phyloP scores from a whole-genome alignment of 2,888 invertebrate species.

The Prosapia bicincta region DNA sequence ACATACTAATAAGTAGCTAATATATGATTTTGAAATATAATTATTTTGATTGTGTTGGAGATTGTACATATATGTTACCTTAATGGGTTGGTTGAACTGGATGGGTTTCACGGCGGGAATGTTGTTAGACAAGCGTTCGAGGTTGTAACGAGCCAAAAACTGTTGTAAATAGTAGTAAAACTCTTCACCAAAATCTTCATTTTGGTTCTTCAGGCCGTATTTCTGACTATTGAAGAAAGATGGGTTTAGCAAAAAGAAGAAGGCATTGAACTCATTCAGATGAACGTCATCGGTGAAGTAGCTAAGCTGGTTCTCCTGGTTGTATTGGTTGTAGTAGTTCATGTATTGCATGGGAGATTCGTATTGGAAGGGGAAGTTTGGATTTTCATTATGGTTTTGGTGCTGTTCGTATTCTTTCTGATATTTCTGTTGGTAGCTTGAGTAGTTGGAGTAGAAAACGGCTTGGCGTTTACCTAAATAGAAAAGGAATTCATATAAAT shows the following conservation, averaged over 20 bases:
- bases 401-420: slow-evolving; percentile 18
- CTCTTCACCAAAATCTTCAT: slow-evolving; percentile 33
- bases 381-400: slow-evolving; percentile 22
- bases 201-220: slow-evolving; percentile 29
- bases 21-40: too few species aligned
- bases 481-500: too few species aligned
- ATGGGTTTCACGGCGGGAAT: slow-evolving; percentile 50
- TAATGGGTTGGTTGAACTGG: slow-evolving; percentile 46
- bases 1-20: too few species aligned
- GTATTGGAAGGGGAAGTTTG: slow-evolving; percentile 15
- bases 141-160: slow-evolving; percentile 59
- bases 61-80: too few species aligned
- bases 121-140: slow-evolving; percentile 50
- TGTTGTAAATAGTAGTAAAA: slow-evolving; percentile 62
- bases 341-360: background rate
- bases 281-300: slow-evolving; percentile 73
- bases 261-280: slow-evolving; percentile 57
- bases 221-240: slow-evolving; percentile 31
- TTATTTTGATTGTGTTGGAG: too few species aligned
- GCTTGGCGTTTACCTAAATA: slow-evolving; percentile 22
- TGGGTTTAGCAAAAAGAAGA: slow-evolving; percentile 61
- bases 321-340: slow-evolving; percentile 33
- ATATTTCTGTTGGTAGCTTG: slow-evolving; percentile 25
- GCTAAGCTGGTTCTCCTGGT: slow-evolving; percentile 55
- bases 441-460: slow-evolving; percentile 33